Percentiles rank a stretch among this genome's conserved stretches.
These are phyloP conservation scores for Notechis scutatus DNA, from an alignment of 2,113 vertebrate species.

Conservation along the genomic window DNA sequence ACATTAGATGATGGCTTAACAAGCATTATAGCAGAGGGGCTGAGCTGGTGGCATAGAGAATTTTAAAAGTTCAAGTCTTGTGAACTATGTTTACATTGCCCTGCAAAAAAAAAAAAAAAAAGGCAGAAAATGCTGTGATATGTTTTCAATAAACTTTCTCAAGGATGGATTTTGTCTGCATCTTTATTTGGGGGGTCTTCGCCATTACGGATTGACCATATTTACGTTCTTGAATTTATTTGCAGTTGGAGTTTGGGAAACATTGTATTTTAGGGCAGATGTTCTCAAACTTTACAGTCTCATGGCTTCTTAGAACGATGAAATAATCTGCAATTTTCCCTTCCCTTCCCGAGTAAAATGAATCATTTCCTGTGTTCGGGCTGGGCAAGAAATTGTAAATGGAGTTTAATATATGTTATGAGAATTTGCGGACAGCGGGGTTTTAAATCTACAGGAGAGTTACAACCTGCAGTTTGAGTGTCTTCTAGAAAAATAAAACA, in stretches of 20 bases:
- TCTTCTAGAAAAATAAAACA: background rate
- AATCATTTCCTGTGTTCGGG: background rate
- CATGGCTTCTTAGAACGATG: too few relatives aligned
- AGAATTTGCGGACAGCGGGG: background rate
- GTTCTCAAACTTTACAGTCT: background rate
- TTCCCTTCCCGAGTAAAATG: background rate
- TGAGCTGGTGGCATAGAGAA: background rate
- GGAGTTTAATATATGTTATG: background rate
- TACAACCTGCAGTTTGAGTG: background rate
- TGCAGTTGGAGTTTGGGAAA: background rate
- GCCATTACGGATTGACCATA: background rate
- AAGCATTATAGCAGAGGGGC: background rate
- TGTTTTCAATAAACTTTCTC: background rate
- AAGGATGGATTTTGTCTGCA: background rate
- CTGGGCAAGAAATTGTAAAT: background rate
- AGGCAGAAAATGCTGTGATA: slow-evolving; percentile 6
- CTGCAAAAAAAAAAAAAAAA: background rate
- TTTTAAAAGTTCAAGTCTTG: background rate
- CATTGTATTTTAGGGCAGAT: background rate
- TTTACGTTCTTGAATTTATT: background rate
- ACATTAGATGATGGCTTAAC: background rate
- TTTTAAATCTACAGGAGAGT: background rate
- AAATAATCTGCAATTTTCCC: background rate
- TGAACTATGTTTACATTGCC: slow-evolving; percentile 16
- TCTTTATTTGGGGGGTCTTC: slow-evolving; percentile 7